These are phyloP conservation scores for Steatocranus sp. DNA, from an alignment of 2,797 vertebrate species.

Conservation along the genomic window DNA sequence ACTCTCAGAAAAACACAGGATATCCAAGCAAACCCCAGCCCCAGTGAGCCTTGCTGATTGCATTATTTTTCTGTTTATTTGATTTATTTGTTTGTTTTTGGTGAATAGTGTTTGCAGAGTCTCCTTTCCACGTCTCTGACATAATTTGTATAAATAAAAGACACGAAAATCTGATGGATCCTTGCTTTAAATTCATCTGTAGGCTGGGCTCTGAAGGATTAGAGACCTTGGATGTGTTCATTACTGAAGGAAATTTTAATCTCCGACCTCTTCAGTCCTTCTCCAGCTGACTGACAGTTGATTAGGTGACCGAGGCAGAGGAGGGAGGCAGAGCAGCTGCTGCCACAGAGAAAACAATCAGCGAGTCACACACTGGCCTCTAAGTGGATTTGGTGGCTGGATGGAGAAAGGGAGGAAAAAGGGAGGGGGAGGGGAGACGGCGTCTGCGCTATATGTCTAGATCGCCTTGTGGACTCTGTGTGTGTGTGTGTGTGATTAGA, in stretches of 20 bases:
- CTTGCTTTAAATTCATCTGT: background rate
- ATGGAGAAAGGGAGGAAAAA: background rate
- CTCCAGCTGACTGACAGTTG: conserved; percentile 42
- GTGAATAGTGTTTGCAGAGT: background rate
- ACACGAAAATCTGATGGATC: background rate
- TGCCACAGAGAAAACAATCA: conserved; percentile 60
- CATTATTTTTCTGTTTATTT: background rate
- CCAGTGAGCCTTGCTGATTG: background rate
- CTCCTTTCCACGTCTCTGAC: background rate
- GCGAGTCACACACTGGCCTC: conserved; percentile 38
- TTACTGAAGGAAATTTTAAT: conserved; percentile 24
- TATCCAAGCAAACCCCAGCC: background rate
- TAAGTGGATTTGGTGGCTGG: conserved; percentile 68
- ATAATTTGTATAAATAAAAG: background rate
- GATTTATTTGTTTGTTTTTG: background rate
- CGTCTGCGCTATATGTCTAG: conserved; percentile 30
- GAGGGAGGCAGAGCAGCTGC: conserved; percentile 55
- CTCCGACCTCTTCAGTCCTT: conserved; percentile 10
- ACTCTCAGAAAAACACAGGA: background rate
- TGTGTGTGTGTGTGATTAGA: conserved; percentile 14
- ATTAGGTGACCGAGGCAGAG: conserved; percentile 47
- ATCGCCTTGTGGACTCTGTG: conserved; percentile 16
- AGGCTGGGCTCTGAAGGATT: background rate
- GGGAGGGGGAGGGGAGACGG: conserved; percentile 7
- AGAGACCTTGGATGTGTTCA: background rate